Base-by-base conservation (phyloP, 1,140 invertebrate genomes). In the Augochlora pura region DNA sequence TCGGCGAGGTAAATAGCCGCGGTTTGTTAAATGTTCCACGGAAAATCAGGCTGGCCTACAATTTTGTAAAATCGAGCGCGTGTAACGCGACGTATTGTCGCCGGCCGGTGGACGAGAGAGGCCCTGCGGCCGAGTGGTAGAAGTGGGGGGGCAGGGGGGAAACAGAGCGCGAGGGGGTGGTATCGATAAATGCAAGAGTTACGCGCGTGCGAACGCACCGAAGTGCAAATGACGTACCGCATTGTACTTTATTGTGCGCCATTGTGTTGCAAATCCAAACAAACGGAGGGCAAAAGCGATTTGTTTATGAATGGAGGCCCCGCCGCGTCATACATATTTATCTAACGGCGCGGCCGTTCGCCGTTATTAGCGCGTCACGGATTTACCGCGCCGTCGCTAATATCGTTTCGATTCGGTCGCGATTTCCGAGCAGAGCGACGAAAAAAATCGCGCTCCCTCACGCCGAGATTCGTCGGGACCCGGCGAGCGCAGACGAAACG, bases 271-370 rank as follows among this genome's bases (percentile, higher is more conserved):
- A 81, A 85, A 85, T 85, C 64, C 77, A 67, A 78, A 72, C 76
- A 78, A 59, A 72, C 49, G 52, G 65, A 76, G 63, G 83, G 18
- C 69, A 59, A 32, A 27, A 79, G 64, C 59, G 80, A 86, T 85
- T 85, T 82, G 75, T 86, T 86, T 82, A 85, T 85, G 83, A 86
- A 85, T 85, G 83, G 65, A 78, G 68, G 68, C 83, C 70, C 73
- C 54, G 27, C 72, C 68, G 21, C 63, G 69, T 73, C 82, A 84
- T 81, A 77, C 72, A 81, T 84, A 85, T 85, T 85, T 85, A 84
- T 73, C 32, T 49, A n/a, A 42, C 73, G 5, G 5, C 4, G 49
- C n/a, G 42, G 46, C 8, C 18, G 76, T 52, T 77, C 59, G 63
- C 57, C 49, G 52, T 63, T 84, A 85, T 85, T 79, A 72, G 63